phyloP scores from a whole-genome alignment of 2,888 invertebrate genomes.

The Myathropa florea region DNA sequence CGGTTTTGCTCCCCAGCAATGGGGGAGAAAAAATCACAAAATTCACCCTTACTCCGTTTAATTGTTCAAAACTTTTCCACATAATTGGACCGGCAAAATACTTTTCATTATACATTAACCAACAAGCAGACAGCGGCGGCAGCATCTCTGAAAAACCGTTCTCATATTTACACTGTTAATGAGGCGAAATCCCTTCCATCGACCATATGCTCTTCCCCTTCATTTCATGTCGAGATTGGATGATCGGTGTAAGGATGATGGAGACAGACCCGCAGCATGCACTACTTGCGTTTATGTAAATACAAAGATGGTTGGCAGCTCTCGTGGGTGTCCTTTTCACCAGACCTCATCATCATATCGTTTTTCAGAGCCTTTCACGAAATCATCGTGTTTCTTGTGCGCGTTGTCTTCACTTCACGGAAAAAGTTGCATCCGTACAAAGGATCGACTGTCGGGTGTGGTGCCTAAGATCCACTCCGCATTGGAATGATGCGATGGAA shows the following conservation, averaged over 20 bases:
- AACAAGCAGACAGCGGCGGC: constrained; percentile 20
- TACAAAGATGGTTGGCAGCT: neutral
- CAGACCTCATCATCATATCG: neutral
- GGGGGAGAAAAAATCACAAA: neutral
- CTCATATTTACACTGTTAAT: constrained; percentile 67
- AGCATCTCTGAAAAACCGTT: constrained; percentile 17
- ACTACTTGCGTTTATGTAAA: neutral
- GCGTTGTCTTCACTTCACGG: too few relatives aligned
- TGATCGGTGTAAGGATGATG: neutral
- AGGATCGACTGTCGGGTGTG: too few relatives aligned
- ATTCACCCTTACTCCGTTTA: constrained; percentile 1
- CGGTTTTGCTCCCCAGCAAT: neutral
- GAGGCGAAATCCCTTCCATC: constrained; percentile 59
- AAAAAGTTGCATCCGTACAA: too few relatives aligned
- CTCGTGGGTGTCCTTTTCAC: neutral
- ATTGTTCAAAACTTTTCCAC: constrained; percentile 22
- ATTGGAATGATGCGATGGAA: too few relatives aligned
- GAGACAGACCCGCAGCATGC: neutral
- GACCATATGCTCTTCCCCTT: neutral
- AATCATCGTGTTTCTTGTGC: too few relatives aligned
- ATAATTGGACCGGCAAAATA: constrained; percentile 50
- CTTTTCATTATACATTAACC: constrained; percentile 43
- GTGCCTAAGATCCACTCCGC: too few relatives aligned
- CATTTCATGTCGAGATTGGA: neutral
- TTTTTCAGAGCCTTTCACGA: too few relatives aligned